Conservation (phyloP, 2,888 invertebrate genomes). For the Oxycera nigricornis region DNA sequence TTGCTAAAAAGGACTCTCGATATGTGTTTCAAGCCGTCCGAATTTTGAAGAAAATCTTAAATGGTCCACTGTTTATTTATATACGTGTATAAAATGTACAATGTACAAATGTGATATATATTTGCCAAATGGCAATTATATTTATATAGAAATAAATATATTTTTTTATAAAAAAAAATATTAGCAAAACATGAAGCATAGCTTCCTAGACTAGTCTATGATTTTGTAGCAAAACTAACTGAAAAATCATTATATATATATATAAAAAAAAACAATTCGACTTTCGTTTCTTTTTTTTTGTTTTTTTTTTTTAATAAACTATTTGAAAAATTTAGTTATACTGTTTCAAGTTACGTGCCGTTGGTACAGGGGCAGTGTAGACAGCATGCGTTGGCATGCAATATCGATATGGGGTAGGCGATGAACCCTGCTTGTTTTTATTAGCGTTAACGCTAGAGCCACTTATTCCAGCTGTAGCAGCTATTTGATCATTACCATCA, state of each 20-base stretch:
- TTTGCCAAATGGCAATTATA: slow-evolving; percentile 31
- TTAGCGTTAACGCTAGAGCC: slow-evolving; percentile 49
- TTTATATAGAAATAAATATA: too few relatives aligned
- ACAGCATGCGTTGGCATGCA: slow-evolving; percentile 70
- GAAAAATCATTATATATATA: slow-evolving; percentile 23
- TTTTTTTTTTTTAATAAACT: slow-evolving; percentile 2
- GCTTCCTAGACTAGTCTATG: slow-evolving; percentile 33
- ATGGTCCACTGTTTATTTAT: slow-evolving; percentile 41
- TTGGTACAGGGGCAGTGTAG: slow-evolving; percentile 68
- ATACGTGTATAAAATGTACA: slow-evolving; percentile 24
- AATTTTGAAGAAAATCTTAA: slow-evolving; percentile 31
- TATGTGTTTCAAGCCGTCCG: neutral
- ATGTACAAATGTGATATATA: slow-evolving; percentile 38
- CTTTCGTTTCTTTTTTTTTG: too few relatives aligned
- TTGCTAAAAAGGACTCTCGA: slow-evolving; percentile 6
- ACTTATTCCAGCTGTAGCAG: slow-evolving; percentile 40
- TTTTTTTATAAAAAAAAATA: too few relatives aligned
- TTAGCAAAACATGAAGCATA: slow-evolving; percentile 37
- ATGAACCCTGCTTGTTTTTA: slow-evolving; percentile 48
- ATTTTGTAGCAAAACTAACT: slow-evolving; percentile 31
- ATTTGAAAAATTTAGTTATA: slow-evolving; percentile 20
- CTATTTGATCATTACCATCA: slow-evolving; percentile 20
- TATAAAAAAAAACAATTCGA: slow-evolving; percentile 29
- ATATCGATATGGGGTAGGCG: slow-evolving; percentile 64
- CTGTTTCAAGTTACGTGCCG: slow-evolving; percentile 64